phyloP scores from a whole-genome alignment of 2,113 vertebrate species.

The Albula goreensis region DNA sequence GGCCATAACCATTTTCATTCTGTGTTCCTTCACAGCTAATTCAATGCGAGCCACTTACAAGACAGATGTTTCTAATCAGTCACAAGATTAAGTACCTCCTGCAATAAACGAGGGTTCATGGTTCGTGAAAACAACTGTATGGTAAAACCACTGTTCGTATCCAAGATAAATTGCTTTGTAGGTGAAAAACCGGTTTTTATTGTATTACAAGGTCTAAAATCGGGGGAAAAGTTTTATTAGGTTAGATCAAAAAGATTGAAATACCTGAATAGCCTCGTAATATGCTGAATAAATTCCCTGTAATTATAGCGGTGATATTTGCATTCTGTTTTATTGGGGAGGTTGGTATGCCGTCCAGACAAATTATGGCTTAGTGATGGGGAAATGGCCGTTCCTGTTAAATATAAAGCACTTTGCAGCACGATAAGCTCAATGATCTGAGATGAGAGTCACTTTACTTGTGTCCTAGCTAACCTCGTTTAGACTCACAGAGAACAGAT shows the following conservation, averaged over 20 bases:
- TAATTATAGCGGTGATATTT: neutral
- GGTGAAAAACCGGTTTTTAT: constrained; percentile 48
- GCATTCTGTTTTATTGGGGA: neutral
- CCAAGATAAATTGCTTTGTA: constrained; percentile 48
- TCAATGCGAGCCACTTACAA: constrained; percentile 67
- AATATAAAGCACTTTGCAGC: neutral
- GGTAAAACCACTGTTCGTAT: constrained; percentile 31
- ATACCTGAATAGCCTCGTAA: neutral
- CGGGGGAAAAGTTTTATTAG: constrained; percentile 1
- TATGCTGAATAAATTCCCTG: neutral
- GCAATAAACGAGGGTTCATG: constrained; percentile 63
- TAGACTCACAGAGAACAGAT: neutral
- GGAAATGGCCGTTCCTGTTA: neutral
- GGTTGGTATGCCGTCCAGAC: neutral
- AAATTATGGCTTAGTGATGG: neutral
- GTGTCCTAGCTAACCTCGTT: neutral
- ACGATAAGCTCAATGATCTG: neutral
- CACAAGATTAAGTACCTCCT: constrained; percentile 60
- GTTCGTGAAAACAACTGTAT: constrained; percentile 53
- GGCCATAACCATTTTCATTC: constrained; percentile 36
- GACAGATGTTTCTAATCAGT: constrained; percentile 65
- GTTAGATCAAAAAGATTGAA: neutral
- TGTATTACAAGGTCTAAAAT: constrained; percentile 41
- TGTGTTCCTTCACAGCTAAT: constrained; percentile 62
- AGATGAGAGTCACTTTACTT: neutral